These are phyloP conservation scores for Pegoplata infirma DNA, from an alignment of 2,888 invertebrate genomes.

Conservation along the genomic window DNA sequence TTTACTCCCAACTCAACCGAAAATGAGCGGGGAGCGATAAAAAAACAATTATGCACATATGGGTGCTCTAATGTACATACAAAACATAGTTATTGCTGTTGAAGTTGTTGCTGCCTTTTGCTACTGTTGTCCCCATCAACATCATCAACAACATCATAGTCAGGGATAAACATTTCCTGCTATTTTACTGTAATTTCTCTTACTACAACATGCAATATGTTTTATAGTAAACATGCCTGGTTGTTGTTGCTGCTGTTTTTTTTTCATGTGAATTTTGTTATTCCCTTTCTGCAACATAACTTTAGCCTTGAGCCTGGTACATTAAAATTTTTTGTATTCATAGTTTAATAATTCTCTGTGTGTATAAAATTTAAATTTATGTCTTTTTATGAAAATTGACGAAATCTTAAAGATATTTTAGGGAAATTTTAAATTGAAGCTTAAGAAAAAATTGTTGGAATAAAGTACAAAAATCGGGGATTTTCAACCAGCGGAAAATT, in stretches of 20 bases:
- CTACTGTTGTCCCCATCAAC: background rate
- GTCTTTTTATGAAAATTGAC: background rate
- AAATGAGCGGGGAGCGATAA: too few species aligned
- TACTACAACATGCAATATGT: background rate
- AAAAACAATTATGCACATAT: too few species aligned
- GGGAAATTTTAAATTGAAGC: too few species aligned
- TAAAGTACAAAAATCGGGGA: too few species aligned
- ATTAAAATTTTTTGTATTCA: slow-evolving; percentile 13
- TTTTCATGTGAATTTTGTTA: background rate
- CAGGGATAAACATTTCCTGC: slow-evolving; percentile 58
- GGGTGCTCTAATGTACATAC: background rate
- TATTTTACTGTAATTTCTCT: slow-evolving; percentile 30
- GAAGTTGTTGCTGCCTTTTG: slow-evolving; percentile 5
- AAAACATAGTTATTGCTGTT: background rate
- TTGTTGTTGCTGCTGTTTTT: too few species aligned
- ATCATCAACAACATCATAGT: slow-evolving; percentile 26
- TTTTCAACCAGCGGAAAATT: too few species aligned
- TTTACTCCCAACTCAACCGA: too few species aligned
- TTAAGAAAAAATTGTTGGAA: too few species aligned
- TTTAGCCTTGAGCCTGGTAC: slow-evolving; percentile 44
- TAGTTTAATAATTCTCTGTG: slow-evolving; percentile 26
- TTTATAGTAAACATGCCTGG: background rate
- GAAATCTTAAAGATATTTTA: background rate
- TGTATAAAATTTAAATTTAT: slow-evolving; percentile 49
- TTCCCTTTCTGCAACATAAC: background rate